Percentiles rank a stretch among this genome's conserved stretches.
These are phyloP conservation scores for Neoarius graeffei DNA, from an alignment of 2,113 vertebrate genomes.

Conservation along the genomic window DNA sequence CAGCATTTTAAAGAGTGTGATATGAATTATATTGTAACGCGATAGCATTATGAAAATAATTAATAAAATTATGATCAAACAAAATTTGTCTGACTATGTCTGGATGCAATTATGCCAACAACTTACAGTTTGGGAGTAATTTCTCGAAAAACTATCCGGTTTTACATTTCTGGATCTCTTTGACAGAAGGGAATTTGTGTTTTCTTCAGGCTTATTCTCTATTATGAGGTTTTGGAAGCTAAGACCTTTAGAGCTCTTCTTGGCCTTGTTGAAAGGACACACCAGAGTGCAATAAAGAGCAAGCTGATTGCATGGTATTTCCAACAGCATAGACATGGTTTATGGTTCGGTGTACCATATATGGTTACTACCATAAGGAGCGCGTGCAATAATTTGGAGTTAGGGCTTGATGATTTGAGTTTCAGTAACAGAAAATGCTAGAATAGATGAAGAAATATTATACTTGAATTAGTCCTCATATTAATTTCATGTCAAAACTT, in stretches of 20 bases:
- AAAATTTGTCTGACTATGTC: constrained; percentile 22
- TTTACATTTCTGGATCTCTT: constrained; percentile 53
- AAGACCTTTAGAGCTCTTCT: constrained; percentile 33
- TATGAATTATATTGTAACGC: constrained; percentile 1
- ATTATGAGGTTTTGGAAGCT: constrained; percentile 55
- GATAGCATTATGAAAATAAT: constrained; percentile 14
- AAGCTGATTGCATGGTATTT: constrained; percentile 46
- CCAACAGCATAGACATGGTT: constrained; percentile 48
- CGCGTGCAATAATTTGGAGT: constrained; percentile 53
- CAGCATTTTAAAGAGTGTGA: constrained; percentile 33
- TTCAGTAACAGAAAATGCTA: constrained; percentile 32
- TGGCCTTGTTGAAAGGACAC: constrained; percentile 59
- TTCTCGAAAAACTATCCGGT: constrained; percentile 3
- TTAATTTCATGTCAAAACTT: neutral
- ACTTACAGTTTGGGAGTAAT: constrained; percentile 17
- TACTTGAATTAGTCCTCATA: neutral
- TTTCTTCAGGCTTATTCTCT: constrained; percentile 62
- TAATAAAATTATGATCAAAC: neutral
- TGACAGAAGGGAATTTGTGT: constrained; percentile 54
- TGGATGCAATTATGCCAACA: neutral
- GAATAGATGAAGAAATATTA: neutral
- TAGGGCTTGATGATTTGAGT: neutral
- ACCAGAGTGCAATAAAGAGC: constrained; percentile 61
- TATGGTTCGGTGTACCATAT: constrained; percentile 38
- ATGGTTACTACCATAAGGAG: neutral